Evolutionary conservation across 2,888 invertebrate species (phyloP), one percentile per base, ranked within the genome.

Genomic region (Minunthozetes semirufus): DNA sequence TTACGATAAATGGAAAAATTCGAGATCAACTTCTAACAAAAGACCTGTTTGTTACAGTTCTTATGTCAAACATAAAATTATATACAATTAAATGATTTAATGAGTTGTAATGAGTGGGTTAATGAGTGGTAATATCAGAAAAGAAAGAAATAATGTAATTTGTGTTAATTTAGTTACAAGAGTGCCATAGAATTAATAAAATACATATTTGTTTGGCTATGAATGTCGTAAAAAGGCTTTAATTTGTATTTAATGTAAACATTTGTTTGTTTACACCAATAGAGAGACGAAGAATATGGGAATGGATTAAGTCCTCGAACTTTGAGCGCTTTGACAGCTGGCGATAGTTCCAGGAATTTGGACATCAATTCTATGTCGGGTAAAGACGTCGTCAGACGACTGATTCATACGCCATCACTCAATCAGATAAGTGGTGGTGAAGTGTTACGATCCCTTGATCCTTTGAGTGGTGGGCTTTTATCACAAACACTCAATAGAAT

Each of bases 371-470:
- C 38, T 8, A 6, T 68, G 17, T 33, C 68, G 19, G 68, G 68
- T 22, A 19, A 38, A 11, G 68, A 68, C 17, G 68, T 68, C 11
- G 19, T 68, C 11, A 38, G 42, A 19, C 38, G 22, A 68, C 68
- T 77, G 29, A 66, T 74, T 0, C 27, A 29, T 11, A 11, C 48
- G 6, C 33, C 27, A 50, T 42, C 48, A 42, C 80, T 86, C 70
- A 86, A 86, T 78, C 83, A 85, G 1, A 81, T 87, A 63, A 85
- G 87, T 3, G 86, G 86, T 0, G 85, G 85, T 22, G 86, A 87
- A 80, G 82, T 86, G 25, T 83, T 84, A 76, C 83, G 85, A 75
- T 68, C 73, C 8, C 77, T 81, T 25, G 81, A 75, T 61, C 76
- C 68, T 17, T 76, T 75, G 9, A 76, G 75, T 42, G 76, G 75